These are phyloP conservation scores for Synergus umbraculus DNA, from an alignment of 2,888 invertebrate genomes.

Conservation along the genomic window DNA sequence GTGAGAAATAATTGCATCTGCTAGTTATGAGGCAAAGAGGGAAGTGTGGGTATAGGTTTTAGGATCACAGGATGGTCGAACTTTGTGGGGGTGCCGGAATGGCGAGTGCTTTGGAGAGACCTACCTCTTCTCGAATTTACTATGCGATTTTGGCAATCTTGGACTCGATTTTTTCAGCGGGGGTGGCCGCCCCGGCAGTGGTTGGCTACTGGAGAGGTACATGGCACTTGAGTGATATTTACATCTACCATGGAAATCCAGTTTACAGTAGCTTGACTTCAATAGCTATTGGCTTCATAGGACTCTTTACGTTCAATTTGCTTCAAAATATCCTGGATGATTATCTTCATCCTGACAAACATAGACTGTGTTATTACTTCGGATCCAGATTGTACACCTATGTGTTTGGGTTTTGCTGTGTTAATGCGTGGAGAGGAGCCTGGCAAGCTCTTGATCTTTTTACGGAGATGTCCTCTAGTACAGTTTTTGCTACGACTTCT, in stretches of 20 bases:
- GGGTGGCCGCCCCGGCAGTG: slow-evolving; percentile 88
- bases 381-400: slow-evolving; percentile 87
- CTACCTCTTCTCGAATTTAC: slow-evolving; percentile 73
- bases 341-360: slow-evolving; percentile 84
- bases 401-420: slow-evolving; percentile 88
- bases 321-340: slow-evolving; percentile 80
- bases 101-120: slow-evolving; percentile 81
- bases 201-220: slow-evolving; percentile 93
- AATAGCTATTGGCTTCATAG: slow-evolving; percentile 84
- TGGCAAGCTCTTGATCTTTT: slow-evolving; percentile 88
- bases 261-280: slow-evolving; percentile 84
- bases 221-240: slow-evolving; percentile 88
- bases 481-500: slow-evolving; percentile 82
- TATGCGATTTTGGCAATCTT: slow-evolving; percentile 82
- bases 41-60: slow-evolving; percentile 57
- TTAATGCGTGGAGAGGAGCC: slow-evolving; percentile 92
- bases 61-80: slow-evolving; percentile 73
- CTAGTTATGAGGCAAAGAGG: slow-evolving; percentile 60
- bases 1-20: background rate
- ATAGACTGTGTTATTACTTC: slow-evolving; percentile 84
- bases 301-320: slow-evolving; percentile 85
- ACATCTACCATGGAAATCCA: slow-evolving; percentile 83
- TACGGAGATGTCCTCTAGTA: slow-evolving; percentile 80
- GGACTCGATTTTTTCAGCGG: slow-evolving; percentile 85
- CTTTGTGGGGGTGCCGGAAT: slow-evolving; percentile 85